These are phyloP conservation scores for Hypomecis atomaria DNA, from an alignment of 2,888 invertebrate species.

Conservation along the genomic window DNA sequence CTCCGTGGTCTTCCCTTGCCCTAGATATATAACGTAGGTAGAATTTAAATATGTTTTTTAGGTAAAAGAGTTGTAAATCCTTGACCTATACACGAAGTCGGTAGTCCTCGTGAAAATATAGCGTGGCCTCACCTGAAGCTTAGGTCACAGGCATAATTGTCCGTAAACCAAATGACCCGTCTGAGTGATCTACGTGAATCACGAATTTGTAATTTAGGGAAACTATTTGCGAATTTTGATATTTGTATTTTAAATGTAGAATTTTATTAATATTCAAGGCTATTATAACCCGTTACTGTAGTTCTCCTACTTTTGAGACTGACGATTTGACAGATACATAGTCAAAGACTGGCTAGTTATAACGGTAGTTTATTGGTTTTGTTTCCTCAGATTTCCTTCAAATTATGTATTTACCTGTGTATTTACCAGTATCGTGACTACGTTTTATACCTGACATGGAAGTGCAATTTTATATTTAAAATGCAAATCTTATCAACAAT, in stretches of 20 bases:
- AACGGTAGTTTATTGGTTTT: no score
- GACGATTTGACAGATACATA: no score
- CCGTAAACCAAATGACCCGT: conserved; percentile 25
- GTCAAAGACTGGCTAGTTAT: no score
- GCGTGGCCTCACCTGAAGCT: conserved; percentile 29
- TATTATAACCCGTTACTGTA: background rate
- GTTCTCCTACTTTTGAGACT: no score
- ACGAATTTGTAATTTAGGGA: conserved; percentile 21
- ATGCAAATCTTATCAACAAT: conserved; percentile 10
- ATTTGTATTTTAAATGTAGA: background rate
- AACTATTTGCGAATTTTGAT: conserved; percentile 1
- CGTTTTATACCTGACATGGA: background rate
- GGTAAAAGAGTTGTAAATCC: conserved; percentile 11
- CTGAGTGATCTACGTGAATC: conserved; percentile 19
- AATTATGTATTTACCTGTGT: no score
- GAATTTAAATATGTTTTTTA: background rate
- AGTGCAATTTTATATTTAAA: background rate
- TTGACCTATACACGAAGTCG: conserved; percentile 30
- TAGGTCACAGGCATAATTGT: conserved; percentile 31
- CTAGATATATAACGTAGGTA: no score
- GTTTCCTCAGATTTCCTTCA: no score
- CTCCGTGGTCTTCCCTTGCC: no score
- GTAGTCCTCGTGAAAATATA: conserved; percentile 31
- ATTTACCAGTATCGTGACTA: background rate
- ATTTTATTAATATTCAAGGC: background rate